Evolutionary conservation across 2,797 vertebrate species (phyloP).

Genomic region (Enteromius thamalakanensis): DNA sequence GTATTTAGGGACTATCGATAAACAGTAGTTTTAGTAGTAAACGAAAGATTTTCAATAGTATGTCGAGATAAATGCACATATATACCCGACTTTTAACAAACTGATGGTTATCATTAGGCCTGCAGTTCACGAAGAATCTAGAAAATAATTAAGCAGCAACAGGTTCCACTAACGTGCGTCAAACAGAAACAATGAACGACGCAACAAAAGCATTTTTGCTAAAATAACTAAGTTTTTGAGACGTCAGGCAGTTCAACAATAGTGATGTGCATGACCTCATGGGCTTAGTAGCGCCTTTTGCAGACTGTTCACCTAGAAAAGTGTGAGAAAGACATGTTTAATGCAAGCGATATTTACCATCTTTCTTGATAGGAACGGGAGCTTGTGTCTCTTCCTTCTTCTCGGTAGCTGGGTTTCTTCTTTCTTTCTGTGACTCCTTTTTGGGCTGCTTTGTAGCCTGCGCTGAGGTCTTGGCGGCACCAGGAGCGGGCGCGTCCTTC

Average conservation of each 20-base stretch:
- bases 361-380: slow-evolving; percentile 89
- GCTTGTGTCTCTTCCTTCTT: slow-evolving; percentile 89
- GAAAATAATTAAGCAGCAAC: slow-evolving; percentile 17
- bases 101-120: slow-evolving; percentile 28
- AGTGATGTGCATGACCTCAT: slow-evolving; percentile 73
- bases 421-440: slow-evolving; percentile 94
- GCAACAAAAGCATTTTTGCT: not conserved
- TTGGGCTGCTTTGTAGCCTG: slow-evolving; percentile 88
- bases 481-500: slow-evolving; percentile 88
- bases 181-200: not conserved
- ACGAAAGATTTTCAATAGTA: not conserved
- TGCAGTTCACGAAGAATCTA: not conserved
- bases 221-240: not conserved
- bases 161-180: not conserved
- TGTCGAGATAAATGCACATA: not conserved
- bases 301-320: slow-evolving; percentile 18
- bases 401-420: slow-evolving; percentile 83
- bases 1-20: not conserved
- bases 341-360: slow-evolving; percentile 78
- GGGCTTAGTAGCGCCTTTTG: slow-evolving; percentile 55
- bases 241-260: slow-evolving; percentile 52
- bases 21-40: not conserved
- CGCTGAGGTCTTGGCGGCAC: slow-evolving; percentile 85
- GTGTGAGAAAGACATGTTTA: not conserved
- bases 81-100: not conserved